Evolutionary conservation across 2,888 invertebrate species (phyloP).

Genomic region (Pherbina coryleti): DNA sequence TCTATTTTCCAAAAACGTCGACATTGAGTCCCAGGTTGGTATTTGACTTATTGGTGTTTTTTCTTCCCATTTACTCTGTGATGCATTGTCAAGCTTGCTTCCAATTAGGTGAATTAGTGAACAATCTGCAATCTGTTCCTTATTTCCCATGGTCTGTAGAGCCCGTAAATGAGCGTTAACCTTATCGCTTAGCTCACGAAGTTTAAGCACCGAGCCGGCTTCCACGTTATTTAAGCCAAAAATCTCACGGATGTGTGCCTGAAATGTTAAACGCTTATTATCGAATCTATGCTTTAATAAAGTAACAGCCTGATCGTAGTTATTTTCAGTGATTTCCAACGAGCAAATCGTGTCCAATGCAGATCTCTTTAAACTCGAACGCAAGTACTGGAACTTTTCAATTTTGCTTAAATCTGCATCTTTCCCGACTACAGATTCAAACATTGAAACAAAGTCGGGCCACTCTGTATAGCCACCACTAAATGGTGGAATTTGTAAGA

Average conservation of each 20-base stretch:
- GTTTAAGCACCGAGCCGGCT: background rate
- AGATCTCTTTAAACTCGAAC: conserved; percentile 13
- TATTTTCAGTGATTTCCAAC: conserved; percentile 11
- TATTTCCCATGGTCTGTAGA: conserved; percentile 18
- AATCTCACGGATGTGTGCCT: conserved; percentile 33
- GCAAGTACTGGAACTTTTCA: conserved; percentile 21
- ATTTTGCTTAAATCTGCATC: conserved; percentile 1
- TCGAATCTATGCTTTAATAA: background rate
- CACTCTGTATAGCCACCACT: background rate
- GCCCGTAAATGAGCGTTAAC: conserved; percentile 16
- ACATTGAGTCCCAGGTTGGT: too few species aligned
- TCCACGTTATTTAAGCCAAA: conserved; percentile 11
- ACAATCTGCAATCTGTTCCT: conserved; percentile 24
- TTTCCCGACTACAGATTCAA: background rate
- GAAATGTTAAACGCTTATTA: conserved; percentile 23
- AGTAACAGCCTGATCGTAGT: conserved; percentile 16
- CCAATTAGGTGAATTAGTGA: conserved; percentile 21
- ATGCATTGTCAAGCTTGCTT: conserved; percentile 20
- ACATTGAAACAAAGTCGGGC: background rate
- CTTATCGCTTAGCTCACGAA: conserved; percentile 22
- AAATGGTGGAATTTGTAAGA: background rate
- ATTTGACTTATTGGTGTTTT: conserved; percentile 9
- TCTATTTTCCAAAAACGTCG: too few species aligned
- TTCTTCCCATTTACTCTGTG: conserved; percentile 20
- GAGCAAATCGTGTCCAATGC: conserved; percentile 12